Conservation (phyloP, 2,797 vertebrate species). For the Phoxinus dragarum region DNA sequence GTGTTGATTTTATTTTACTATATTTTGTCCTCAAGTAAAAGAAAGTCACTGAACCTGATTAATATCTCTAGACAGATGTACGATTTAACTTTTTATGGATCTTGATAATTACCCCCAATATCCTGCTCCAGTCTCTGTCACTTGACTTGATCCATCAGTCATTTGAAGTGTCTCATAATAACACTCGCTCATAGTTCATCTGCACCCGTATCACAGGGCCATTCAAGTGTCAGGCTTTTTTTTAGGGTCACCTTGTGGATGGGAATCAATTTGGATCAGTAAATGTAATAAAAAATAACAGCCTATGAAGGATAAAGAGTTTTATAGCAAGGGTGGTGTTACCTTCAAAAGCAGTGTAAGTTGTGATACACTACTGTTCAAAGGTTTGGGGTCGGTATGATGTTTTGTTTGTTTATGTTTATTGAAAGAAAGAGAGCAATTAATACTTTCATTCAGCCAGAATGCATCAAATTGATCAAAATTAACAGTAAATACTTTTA, state of each 20-base stretch:
- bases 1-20: slow-evolving; percentile 31
- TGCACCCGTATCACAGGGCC: background rate
- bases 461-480: background rate
- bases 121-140: slow-evolving; percentile 48
- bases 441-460: background rate
- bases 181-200: slow-evolving; percentile 28
- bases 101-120: slow-evolving; percentile 56
- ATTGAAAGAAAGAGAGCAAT: background rate
- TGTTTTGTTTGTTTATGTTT: background rate
- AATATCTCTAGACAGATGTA: slow-evolving; percentile 52
- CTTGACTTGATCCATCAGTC: slow-evolving; percentile 60
- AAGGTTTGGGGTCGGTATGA: background rate
- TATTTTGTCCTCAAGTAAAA: background rate
- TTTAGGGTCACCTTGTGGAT: slow-evolving; percentile 53
- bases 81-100: slow-evolving; percentile 65
- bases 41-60: slow-evolving; percentile 17
- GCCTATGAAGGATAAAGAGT: background rate
- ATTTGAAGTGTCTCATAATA: slow-evolving; percentile 63
- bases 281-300: slow-evolving; percentile 34
- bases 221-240: slow-evolving; percentile 42
- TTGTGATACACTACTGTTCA: background rate
- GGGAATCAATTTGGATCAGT: background rate
- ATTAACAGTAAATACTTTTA: background rate
- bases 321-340: background rate
- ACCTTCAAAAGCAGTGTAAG: background rate